A percentile compares a stretch with the other conserved stretches of the same genome.
phyloP scores from a whole-genome alignment of 2,797 vertebrate genomes.

The Myotis vivesi region DNA sequence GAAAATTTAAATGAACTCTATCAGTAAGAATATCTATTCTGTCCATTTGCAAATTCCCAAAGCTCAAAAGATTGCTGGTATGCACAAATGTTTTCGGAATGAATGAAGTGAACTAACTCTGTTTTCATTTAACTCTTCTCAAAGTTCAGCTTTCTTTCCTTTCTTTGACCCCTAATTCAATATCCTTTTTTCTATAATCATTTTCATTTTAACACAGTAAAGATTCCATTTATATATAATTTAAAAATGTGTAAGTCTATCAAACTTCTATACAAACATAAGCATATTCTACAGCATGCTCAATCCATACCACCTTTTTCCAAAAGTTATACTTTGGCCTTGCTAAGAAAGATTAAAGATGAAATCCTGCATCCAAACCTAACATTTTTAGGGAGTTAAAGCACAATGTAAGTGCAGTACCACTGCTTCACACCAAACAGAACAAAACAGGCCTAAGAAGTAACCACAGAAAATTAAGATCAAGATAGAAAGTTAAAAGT shows the following conservation, averaged over 20 bases:
- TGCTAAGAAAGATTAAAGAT: not conserved
- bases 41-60: not conserved
- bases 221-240: not conserved
- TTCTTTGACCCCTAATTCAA: not conserved
- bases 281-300: not conserved
- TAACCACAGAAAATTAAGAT: not conserved
- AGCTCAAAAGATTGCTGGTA: not conserved
- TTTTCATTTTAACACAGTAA: conserved; percentile 21
- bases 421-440: not conserved
- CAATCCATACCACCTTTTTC: not conserved
- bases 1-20: not conserved
- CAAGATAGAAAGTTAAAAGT: not conserved
- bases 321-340: not conserved
- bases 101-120: not conserved
- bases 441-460: conserved; percentile 19
- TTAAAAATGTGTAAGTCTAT: not conserved
- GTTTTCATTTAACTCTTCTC: not conserved
- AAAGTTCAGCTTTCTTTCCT: not conserved
- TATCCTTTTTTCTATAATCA: not conserved
- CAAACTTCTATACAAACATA: not conserved
- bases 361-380: not conserved
- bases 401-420: not conserved
- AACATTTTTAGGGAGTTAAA: not conserved
- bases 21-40: not conserved
- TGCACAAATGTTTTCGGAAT: not conserved